Evolutionary conservation across 2,888 invertebrate species (phyloP).

Genomic region (Napeogenes sylphis): DNA sequence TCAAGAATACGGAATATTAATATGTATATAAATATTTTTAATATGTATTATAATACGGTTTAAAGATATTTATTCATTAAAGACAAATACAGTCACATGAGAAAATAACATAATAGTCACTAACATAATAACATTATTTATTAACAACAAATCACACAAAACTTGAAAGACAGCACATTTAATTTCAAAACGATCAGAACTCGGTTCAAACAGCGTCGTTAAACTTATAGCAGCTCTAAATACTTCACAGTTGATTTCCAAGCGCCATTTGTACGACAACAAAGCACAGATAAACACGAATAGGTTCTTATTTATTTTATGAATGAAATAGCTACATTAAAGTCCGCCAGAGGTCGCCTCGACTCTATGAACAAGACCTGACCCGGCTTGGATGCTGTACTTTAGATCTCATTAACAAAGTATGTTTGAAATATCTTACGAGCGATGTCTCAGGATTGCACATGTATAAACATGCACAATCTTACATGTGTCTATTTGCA

Average conservation of each 20-base stretch:
- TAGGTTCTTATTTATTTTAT: conserved; percentile 37
- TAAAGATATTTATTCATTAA: too few species aligned
- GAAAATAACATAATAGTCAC: too few species aligned
- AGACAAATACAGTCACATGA: too few species aligned
- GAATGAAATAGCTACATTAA: conserved; percentile 34
- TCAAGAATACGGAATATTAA: too few species aligned
- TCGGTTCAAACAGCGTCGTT: conserved; percentile 19
- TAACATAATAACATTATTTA: not conserved
- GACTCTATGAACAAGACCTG: conserved; percentile 19
- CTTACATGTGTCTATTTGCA: too few species aligned
- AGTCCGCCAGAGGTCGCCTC: conserved; percentile 22
- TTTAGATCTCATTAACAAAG: conserved; percentile 20
- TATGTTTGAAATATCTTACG: conserved; percentile 1
- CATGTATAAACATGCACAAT: too few species aligned
- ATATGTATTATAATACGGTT: too few species aligned
- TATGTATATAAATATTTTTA: too few species aligned
- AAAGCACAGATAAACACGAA: conserved; percentile 36
- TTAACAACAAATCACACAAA: conserved; percentile 13
- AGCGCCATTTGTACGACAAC: conserved; percentile 33
- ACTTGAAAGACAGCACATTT: conserved; percentile 13
- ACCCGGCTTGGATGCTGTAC: conserved; percentile 20
- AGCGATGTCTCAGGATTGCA: not conserved
- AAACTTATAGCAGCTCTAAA: conserved; percentile 30
- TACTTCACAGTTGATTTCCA: conserved; percentile 31
- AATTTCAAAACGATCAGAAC: conserved; percentile 21